Evolutionary conservation across 1,140 invertebrate species (phyloP).

Genomic region (Trichonephila clavata): DNA sequence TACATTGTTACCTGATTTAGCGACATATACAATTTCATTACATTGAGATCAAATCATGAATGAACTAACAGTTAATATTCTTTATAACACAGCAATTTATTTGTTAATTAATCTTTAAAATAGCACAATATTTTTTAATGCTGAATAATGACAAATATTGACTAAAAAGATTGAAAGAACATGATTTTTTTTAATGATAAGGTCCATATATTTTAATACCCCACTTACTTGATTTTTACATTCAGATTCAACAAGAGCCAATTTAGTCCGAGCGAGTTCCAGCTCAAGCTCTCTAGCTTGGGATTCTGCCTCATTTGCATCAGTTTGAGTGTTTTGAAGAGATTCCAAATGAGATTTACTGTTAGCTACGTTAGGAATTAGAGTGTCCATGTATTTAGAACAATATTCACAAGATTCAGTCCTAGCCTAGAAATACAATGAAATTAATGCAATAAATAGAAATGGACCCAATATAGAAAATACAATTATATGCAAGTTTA

Average conservation of each 20-base stretch:
- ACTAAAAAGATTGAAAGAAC: too few relatives aligned
- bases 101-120: too few relatives aligned
- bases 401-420: conserved; percentile 34
- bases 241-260: conserved; percentile 97
- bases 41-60: too few relatives aligned
- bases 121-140: too few relatives aligned
- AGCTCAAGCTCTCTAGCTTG: conserved; percentile 94
- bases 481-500: too few relatives aligned
- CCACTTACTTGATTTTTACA: conserved; percentile 93
- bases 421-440: conserved; percentile 21
- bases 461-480: not conserved
- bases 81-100: too few relatives aligned
- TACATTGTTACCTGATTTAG: too few relatives aligned
- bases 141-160: too few relatives aligned
- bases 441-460: not conserved
- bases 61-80: too few relatives aligned
- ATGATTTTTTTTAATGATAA: too few relatives aligned
- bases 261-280: conserved; percentile 96
- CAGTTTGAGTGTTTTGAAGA: conserved; percentile 7
- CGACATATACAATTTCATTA: too few relatives aligned
- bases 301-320: conserved; percentile 76
- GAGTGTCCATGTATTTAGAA: conserved; percentile 49
- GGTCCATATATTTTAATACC: not conserved
- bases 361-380: conserved; percentile 26
- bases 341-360: conserved; percentile 49